phyloP scores from a whole-genome alignment of 2,113 vertebrate genomes.

The Pteruthius melanotis region DNA sequence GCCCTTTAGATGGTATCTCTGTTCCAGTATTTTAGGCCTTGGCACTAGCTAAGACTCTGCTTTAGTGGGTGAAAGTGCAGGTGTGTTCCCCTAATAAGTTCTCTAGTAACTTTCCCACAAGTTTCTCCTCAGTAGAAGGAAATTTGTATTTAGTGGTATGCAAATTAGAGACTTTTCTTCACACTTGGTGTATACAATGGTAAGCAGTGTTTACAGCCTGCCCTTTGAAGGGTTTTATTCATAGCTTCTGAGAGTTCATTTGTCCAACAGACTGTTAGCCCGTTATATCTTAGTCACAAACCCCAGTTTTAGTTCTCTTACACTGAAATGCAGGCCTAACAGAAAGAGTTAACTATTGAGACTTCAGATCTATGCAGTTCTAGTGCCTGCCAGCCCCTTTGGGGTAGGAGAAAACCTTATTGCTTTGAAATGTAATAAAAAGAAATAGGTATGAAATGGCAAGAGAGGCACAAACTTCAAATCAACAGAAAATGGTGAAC shows the following conservation, averaged over 20 bases:
- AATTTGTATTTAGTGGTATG: neutral
- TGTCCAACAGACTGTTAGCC: neutral
- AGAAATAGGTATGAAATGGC: neutral
- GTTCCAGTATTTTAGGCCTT: neutral
- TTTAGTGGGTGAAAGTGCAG: neutral
- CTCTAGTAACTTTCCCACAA: neutral
- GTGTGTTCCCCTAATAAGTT: neutral
- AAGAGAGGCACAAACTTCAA: neutral
- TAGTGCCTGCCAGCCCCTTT: neutral
- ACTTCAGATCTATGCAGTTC: neutral
- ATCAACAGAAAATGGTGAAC: neutral
- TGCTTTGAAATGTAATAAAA: neutral
- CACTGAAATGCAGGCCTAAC: neutral
- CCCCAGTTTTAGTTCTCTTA: neutral
- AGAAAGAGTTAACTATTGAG: neutral
- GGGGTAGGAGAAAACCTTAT: neutral
- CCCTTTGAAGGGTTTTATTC: neutral
- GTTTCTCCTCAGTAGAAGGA: neutral
- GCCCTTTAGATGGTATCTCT: neutral
- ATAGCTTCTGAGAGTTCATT: neutral
- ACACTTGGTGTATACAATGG: neutral
- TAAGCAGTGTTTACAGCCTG: neutral
- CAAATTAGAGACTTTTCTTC: neutral
- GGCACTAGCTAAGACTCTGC: neutral
- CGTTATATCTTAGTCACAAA: neutral